A percentile compares a stretch with the other conserved stretches of the same genome.
These are phyloP conservation scores for Anthrax anthrax DNA, from an alignment of 2,888 invertebrate species.

Conservation along the genomic window DNA sequence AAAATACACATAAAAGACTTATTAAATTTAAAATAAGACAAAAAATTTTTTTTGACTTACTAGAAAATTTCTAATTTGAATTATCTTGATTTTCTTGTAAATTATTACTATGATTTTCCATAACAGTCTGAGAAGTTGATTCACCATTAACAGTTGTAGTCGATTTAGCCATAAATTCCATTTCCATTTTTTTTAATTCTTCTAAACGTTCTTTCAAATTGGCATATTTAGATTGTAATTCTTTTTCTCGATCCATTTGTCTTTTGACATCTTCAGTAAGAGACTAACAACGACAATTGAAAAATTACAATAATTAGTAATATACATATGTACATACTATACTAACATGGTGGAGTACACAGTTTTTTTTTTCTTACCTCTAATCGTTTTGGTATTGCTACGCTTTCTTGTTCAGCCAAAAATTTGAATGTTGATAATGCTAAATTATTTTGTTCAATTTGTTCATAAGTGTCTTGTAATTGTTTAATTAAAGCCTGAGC, in stretches of 20 bases:
- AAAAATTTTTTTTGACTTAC: neutral
- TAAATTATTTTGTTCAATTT: slow-evolving; percentile 76
- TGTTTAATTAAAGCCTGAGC: slow-evolving; percentile 81
- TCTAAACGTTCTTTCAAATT: slow-evolving; percentile 53
- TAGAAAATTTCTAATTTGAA: neutral
- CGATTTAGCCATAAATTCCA: too few species aligned
- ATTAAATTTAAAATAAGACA: neutral
- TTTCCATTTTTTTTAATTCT: slow-evolving; percentile 22
- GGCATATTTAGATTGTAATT: slow-evolving; percentile 69
- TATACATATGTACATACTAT: neutral
- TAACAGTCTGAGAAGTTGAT: neutral
- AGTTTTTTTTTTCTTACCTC: slow-evolving; percentile 41
- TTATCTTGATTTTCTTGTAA: neutral
- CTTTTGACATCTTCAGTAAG: slow-evolving; percentile 86
- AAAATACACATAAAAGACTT: neutral
- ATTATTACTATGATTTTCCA: neutral
- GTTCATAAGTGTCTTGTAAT: slow-evolving; percentile 71
- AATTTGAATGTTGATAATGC: slow-evolving; percentile 85
- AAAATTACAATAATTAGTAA: slow-evolving; percentile 4
- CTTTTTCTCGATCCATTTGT: slow-evolving; percentile 82
- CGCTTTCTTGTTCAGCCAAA: slow-evolving; percentile 75
- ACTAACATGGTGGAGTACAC: too few species aligned
- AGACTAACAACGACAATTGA: slow-evolving; percentile 52
- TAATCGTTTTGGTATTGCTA: slow-evolving; percentile 79
- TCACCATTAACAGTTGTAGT: neutral